Base-by-base conservation (phyloP, 2,113 vertebrate species). In the Caranx ignobilis region DNA sequence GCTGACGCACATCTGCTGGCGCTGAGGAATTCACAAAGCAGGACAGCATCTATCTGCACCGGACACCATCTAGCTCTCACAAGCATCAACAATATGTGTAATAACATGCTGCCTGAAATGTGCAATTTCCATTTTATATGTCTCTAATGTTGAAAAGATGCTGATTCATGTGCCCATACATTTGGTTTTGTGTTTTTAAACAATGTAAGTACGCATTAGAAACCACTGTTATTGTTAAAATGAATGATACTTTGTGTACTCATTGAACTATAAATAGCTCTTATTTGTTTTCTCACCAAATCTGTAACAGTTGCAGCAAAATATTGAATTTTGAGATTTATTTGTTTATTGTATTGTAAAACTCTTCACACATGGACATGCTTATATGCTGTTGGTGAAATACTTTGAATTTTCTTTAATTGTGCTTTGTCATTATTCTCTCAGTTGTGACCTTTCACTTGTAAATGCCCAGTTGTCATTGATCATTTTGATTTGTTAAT, bases 41-140 rank as follows among this genome's bases (percentile, higher is more conserved):
- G 2, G 64, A 35, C 4, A 88, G 74, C 1, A 31, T 81, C 50
- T 11, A 52, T 35, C 15, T 80, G 15, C 5, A 48, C 0, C 84
- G 74, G 60, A 70, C 11, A 0, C 21, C 68, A 8, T 91, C 88
- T 19, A 83, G 85, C 63, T 60, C 26, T 45, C 35, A 90, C 16
- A 16, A 71, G 35, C 11, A 63, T 47, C 85, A 91, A 1, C 64
- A 84, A 77, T 92, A 93, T 77, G 87, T 93, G 32, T 93, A 50
- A 90, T 4, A 62, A 21, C 37, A 11, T 16, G 19, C n/a, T 34
- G 37, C 3, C 7, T 37, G 19, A 5, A 55, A 56, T 47, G 34
- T 50, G 31, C 21, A 48, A 19, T 6, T 39, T 66, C 1, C 1
- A 35, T 41, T 9, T 2, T 21, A 5, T 1, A 16, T 34, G 6